Conservation (phyloP, 2,113 vertebrate genomes). For the Solea solea region DNA sequence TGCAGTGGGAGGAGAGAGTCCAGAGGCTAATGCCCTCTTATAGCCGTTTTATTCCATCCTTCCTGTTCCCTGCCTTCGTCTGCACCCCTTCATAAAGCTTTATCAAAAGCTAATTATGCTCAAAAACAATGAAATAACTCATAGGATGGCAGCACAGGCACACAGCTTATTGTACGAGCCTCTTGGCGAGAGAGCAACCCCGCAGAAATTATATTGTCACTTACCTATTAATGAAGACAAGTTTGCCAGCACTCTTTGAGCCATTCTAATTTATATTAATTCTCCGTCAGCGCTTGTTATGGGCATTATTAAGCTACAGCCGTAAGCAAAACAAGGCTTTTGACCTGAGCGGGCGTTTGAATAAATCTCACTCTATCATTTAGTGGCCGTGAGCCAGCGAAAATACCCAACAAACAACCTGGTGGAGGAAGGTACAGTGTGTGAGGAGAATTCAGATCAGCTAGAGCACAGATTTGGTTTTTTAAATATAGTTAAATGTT, state of each 20-base stretch:
- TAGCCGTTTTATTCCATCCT: slow-evolving; percentile 56
- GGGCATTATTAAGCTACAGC: slow-evolving; percentile 74
- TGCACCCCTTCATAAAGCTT: slow-evolving; percentile 52
- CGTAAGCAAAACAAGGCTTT: slow-evolving; percentile 69
- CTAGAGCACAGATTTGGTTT: background rate
- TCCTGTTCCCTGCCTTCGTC: slow-evolving; percentile 43
- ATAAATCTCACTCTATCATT: slow-evolving; percentile 71
- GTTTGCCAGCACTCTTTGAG: slow-evolving; percentile 72
- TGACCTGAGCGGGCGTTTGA: slow-evolving; percentile 66
- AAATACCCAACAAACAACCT: slow-evolving; percentile 58
- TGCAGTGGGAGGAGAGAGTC: slow-evolving; percentile 18
- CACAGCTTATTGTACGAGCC: slow-evolving; percentile 47
- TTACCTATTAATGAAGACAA: slow-evolving; percentile 82
- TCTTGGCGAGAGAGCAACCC: slow-evolving; percentile 46
- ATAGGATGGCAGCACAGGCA: slow-evolving; percentile 37
- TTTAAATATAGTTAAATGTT: slow-evolving; percentile 28
- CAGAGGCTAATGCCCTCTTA: slow-evolving; percentile 53
- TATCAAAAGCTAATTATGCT: slow-evolving; percentile 71
- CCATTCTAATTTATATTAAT: slow-evolving; percentile 82
- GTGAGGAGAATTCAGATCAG: slow-evolving; percentile 50
- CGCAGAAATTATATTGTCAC: slow-evolving; percentile 74
- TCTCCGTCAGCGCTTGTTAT: slow-evolving; percentile 77
- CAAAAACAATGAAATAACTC: slow-evolving; percentile 71
- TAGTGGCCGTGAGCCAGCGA: slow-evolving; percentile 35
- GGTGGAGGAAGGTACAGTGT: slow-evolving; percentile 21